These are phyloP conservation scores for Mesorhabditis spiculigera DNA, from an alignment of 2,888 invertebrate genomes.

Conservation along the genomic window DNA sequence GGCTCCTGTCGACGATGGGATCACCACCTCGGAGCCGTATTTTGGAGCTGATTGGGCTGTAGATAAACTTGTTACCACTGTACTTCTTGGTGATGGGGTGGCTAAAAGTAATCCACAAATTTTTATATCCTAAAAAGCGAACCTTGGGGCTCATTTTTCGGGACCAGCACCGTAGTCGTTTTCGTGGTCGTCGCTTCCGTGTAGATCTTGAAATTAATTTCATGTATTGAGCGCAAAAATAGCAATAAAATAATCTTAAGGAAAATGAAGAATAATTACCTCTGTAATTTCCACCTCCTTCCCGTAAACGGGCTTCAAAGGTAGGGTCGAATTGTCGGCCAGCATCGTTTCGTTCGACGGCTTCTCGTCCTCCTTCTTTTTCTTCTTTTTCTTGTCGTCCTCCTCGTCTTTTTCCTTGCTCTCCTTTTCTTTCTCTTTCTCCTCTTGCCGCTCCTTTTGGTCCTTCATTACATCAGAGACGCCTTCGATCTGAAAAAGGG, in stretches of 20 bases:
- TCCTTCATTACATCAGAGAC: background rate
- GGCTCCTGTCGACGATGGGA: background rate
- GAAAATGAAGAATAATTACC: background rate
- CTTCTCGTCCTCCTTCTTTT: background rate
- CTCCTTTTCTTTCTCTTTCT: constrained; percentile 3
- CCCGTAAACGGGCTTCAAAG: background rate
- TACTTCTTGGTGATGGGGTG: background rate
- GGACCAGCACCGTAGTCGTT: background rate
- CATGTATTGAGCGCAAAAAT: no score
- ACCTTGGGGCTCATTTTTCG: background rate
- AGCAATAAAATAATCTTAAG: no score
- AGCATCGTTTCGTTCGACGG: background rate
- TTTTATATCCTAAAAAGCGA: background rate
- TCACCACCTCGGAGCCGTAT: background rate
- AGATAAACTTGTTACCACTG: background rate
- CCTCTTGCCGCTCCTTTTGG: constrained; percentile 1
- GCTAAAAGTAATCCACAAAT: background rate
- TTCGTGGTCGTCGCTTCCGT: background rate
- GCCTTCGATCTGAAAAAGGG: background rate
- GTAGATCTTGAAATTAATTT: background rate
- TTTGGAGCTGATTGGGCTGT: no score
- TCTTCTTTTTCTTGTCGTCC: background rate
- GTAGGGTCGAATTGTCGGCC: background rate
- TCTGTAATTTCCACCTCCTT: constrained; percentile 2
- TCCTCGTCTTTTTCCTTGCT: background rate